Conservation (phyloP, 2,797 vertebrate species). For the Gephyroberyx darwinii region DNA sequence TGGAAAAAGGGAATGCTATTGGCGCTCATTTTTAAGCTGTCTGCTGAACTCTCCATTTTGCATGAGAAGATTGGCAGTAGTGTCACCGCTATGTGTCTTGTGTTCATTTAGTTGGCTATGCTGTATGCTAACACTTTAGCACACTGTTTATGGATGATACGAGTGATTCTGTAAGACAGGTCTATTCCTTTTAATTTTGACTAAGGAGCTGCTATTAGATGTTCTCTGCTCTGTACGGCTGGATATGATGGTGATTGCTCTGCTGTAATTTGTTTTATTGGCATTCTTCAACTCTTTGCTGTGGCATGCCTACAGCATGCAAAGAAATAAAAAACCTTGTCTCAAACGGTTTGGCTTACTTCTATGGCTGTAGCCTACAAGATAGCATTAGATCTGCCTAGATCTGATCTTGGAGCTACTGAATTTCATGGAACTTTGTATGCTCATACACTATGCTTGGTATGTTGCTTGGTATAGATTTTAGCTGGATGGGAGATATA, state of each 20-base stretch:
- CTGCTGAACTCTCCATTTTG: background rate
- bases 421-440: background rate
- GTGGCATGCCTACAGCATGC: constrained; percentile 41
- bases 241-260: background rate
- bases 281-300: constrained; percentile 16
- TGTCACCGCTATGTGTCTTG: background rate
- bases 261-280: constrained; percentile 5
- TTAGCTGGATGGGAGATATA: background rate
- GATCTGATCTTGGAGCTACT: background rate
- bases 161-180: too few relatives aligned
- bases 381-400: constrained; percentile 19
- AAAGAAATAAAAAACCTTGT: background rate
- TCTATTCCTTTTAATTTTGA: too few relatives aligned
- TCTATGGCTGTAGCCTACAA: background rate
- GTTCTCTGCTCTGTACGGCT: background rate
- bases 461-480: background rate
- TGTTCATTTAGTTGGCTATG: background rate
- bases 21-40: background rate
- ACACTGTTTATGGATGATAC: too few relatives aligned
- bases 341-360: constrained; percentile 2
- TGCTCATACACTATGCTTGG: background rate
- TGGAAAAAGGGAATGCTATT: background rate
- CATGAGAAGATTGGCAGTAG: background rate
- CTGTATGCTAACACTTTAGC: too few relatives aligned
- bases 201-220: background rate